Conservation (phyloP, 2,113 vertebrate genomes). For the Myotis brandtii region DNA sequence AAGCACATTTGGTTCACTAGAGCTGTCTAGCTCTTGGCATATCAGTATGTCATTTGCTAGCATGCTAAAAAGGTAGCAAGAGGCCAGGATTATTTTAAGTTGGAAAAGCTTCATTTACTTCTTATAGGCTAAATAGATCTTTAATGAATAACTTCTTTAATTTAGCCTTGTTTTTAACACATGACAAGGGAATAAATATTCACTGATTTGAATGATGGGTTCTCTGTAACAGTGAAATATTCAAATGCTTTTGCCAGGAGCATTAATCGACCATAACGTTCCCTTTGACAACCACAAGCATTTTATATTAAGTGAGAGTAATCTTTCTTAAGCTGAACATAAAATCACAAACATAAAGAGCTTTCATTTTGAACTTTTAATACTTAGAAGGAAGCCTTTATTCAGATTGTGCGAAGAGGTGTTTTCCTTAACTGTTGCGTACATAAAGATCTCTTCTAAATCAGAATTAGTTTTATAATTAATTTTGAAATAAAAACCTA, state of each 20-base stretch:
- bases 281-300: slow-evolving; percentile 60
- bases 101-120: slow-evolving; percentile 71
- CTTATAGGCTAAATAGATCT: slow-evolving; percentile 52
- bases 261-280: slow-evolving; percentile 63
- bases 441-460: slow-evolving; percentile 16
- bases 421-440: slow-evolving; percentile 13
- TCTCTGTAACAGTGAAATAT: slow-evolving; percentile 71
- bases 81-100: slow-evolving; percentile 70
- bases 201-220: slow-evolving; percentile 71
- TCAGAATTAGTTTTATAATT: slow-evolving; percentile 38
- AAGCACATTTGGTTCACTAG: slow-evolving; percentile 29
- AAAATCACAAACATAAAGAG: slow-evolving; percentile 20
- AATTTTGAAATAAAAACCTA: slow-evolving; percentile 39
- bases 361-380: slow-evolving; percentile 60
- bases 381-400: slow-evolving; percentile 36
- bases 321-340: slow-evolving; percentile 55
- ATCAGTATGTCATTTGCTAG: slow-evolving; percentile 62
- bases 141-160: slow-evolving; percentile 71
- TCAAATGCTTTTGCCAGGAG: slow-evolving; percentile 62
- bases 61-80: slow-evolving; percentile 67
- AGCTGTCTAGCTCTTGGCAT: slow-evolving; percentile 41
- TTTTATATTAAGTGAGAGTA: slow-evolving; percentile 59
- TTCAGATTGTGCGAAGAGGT: neutral
- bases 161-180: slow-evolving; percentile 67
- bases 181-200: slow-evolving; percentile 60